phyloP scores from a whole-genome alignment of 2,113 vertebrate species.

The Chrysemys picta region DNA sequence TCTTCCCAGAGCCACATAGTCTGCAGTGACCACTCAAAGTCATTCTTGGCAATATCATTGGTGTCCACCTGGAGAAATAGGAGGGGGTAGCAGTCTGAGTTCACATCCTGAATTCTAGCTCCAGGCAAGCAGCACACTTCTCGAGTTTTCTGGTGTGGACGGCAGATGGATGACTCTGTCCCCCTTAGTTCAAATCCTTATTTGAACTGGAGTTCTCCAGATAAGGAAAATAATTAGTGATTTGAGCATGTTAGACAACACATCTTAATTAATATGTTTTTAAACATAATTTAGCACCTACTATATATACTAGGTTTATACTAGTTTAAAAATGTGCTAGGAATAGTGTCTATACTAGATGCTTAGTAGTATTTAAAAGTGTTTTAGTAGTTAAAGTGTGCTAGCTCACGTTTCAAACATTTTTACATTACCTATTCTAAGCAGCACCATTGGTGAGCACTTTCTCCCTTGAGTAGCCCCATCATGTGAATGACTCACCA shows the following conservation, averaged over 20 bases:
- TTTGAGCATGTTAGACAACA: background rate
- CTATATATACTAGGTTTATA: background rate
- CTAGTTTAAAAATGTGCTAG: background rate
- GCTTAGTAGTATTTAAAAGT: slow-evolving; percentile 37
- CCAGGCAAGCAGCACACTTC: too few relatives aligned
- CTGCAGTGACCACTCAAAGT: too few relatives aligned
- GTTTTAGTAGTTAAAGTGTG: slow-evolving; percentile 45
- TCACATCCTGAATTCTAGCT: too few relatives aligned
- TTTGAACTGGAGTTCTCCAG: background rate
- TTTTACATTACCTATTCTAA: slow-evolving; percentile 10
- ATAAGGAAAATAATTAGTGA: slow-evolving; percentile 7
- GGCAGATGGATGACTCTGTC: too few relatives aligned
- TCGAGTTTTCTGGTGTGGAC: too few relatives aligned
- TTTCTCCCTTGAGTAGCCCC: slow-evolving; percentile 8
- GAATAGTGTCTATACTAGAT: background rate
- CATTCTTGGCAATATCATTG: too few relatives aligned
- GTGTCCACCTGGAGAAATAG: too few relatives aligned
- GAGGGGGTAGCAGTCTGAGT: too few relatives aligned
- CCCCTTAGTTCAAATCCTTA: background rate
- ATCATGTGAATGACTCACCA: background rate
- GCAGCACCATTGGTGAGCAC: background rate
- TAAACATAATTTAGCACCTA: slow-evolving; percentile 48
- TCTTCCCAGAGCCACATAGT: too few relatives aligned
- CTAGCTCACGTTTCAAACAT: background rate
- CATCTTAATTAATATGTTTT: slow-evolving; percentile 37